Evolutionary conservation across 2,797 vertebrate species (phyloP), one percentile per base, ranked within the genome.

Genomic region (Pseudotriccus pelzelni): DNA sequence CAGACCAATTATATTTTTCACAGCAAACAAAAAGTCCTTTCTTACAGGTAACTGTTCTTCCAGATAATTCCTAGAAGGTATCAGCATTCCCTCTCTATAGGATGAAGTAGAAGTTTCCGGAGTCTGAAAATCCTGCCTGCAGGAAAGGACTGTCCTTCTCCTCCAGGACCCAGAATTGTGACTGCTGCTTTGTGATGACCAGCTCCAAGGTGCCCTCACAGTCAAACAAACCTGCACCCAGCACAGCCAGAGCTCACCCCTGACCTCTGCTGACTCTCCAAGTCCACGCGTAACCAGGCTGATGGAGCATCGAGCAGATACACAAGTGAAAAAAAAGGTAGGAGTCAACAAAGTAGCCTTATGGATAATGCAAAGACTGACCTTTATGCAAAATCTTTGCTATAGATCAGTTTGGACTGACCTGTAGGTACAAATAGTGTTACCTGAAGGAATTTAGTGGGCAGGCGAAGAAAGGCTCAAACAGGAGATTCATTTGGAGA

Each of bases 121-220:
- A 10, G 18, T 52, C 49, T 81, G 66, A 56, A 75, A 84, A 87
- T 64, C 32, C 24, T 74, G 25, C 34, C 41, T 76, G 46, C 34
- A 52, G 41, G 53, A 44, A 68, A 78, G 16, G 18, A 28, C 32
- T 46, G 36, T 25, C 14, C 15, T 70, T 67, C 32, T 67, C 32
- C 24, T 78, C 6, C 2, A 34, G 22, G 44, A 47, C 8, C 27
- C 66, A 44, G 16, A 25, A 69, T 62, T 63, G 25, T 32, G 41
- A 10, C 28, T 70, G 43, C 30, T 84, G 28, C 21, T 21, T 34
- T 74, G 18, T 37, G 43, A 17, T 3, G 18, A 28, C 8, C 32
- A 60, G 28, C 28, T 63, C 50, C 0, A 0, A 62, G 37, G 5
- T 28, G 14, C 6, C 44, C 3, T 41, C 43, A 16, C 32, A 53